Conservation (phyloP, 1,140 invertebrate species). For the Arctopsyche grandis region DNA sequence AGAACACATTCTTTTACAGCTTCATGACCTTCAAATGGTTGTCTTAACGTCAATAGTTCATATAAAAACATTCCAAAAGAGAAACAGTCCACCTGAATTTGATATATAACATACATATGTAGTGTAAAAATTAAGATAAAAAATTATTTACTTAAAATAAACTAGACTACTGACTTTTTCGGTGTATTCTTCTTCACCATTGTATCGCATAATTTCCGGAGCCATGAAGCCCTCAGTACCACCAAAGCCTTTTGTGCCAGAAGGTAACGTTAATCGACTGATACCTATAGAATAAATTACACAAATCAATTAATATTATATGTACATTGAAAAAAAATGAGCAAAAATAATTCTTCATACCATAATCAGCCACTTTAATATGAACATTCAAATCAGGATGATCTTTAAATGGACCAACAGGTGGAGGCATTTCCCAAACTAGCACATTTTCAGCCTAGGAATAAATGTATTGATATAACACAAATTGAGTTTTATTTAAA, state of each 20-base stretch:
- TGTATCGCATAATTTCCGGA: constrained; percentile 97
- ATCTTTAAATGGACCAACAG: constrained; percentile 61
- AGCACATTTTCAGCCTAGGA: constrained; percentile 92
- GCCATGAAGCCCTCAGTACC: constrained; percentile 99
- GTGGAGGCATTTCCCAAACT: constrained; percentile 89
- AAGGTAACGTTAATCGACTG: constrained; percentile 86
- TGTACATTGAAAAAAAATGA: constrained; percentile 23
- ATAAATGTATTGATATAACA: constrained; percentile 21
- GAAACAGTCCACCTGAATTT: constrained; percentile 91
- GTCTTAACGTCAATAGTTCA: constrained; percentile 91
- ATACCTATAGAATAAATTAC: constrained; percentile 70
- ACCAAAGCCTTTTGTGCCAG: constrained; percentile 96
- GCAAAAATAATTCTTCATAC: constrained; percentile 59
- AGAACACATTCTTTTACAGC: constrained; percentile 96
- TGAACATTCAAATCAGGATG: constrained; percentile 76
- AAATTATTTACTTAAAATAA: neutral
- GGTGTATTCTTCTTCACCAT: constrained; percentile 98
- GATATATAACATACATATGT: constrained; percentile 29
- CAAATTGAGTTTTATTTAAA: neutral
- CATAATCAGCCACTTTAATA: constrained; percentile 96
- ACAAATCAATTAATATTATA: constrained; percentile 13
- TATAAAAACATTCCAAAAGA: constrained; percentile 99
- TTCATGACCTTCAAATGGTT: constrained; percentile 95
- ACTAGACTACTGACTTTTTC: constrained; percentile 79
- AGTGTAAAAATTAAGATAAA: neutral